Conservation (phyloP, 2,888 invertebrate genomes). For the Stenodema calcarata region DNA sequence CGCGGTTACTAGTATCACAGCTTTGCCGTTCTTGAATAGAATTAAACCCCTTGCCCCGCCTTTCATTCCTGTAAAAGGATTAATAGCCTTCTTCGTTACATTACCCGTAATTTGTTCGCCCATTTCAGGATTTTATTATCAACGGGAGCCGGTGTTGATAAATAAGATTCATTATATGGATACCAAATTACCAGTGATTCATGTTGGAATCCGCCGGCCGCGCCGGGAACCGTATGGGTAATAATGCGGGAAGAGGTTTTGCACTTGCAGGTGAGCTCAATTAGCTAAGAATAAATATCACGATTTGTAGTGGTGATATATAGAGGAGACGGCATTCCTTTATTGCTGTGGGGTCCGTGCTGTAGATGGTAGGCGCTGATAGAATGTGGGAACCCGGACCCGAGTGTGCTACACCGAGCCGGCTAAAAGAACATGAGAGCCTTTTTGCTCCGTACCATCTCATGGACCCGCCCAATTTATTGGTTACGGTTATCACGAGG, state of each 20-base stretch:
- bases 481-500: not conserved
- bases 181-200: not conserved
- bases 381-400: constrained; percentile 17
- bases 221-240: not conserved
- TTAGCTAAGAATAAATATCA: constrained; percentile 43
- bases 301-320: constrained; percentile 41
- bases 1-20: too few relatives aligned
- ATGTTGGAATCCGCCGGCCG: not conserved
- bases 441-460: constrained; percentile 1
- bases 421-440: not conserved
- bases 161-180: not conserved
- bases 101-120: not conserved
- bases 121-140: not conserved
- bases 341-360: constrained; percentile 40
- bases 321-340: constrained; percentile 16
- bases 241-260: not conserved
- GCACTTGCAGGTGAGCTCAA: constrained; percentile 39
- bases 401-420: not conserved
- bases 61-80: not conserved
- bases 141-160: not conserved
- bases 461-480: not conserved
- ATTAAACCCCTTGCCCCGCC: not conserved
- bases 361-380: constrained; percentile 24
- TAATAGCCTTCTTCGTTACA: not conserved
- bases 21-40: too few relatives aligned